These are phyloP conservation scores for Casuarius casuarius DNA, from an alignment of 2,113 vertebrate species.

Conservation along the genomic window DNA sequence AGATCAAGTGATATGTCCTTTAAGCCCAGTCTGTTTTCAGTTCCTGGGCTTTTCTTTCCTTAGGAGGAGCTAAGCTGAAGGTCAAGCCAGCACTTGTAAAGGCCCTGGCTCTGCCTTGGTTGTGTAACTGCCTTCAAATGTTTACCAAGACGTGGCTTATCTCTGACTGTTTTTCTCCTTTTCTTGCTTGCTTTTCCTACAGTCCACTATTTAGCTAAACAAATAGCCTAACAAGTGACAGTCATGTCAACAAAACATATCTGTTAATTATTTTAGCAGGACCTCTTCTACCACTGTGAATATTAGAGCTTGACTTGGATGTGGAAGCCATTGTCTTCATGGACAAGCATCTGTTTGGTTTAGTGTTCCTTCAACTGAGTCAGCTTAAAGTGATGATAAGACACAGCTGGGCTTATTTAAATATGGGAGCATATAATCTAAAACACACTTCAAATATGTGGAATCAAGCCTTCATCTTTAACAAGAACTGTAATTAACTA, in stretches of 20 bases:
- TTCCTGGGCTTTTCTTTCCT: constrained; percentile 2
- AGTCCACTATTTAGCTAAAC: constrained; percentile 12
- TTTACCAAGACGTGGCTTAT: constrained; percentile 35
- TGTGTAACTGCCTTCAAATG: constrained; percentile 5
- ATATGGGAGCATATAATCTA: background rate
- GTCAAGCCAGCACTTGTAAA: background rate
- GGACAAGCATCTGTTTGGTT: background rate
- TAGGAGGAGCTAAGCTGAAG: background rate
- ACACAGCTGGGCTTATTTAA: background rate
- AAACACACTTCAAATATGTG: background rate
- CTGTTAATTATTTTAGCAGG: constrained; percentile 49
- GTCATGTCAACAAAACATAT: background rate
- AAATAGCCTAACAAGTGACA: background rate
- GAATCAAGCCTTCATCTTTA: background rate
- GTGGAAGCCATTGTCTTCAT: background rate
- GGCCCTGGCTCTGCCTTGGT: background rate
- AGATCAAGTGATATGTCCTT: background rate
- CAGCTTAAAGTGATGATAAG: background rate
- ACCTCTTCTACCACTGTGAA: constrained; percentile 12
- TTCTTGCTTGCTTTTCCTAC: constrained; percentile 39
- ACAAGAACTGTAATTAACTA: background rate
- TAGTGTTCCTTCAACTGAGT: background rate
- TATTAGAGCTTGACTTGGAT: background rate
- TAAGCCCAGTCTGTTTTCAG: background rate
- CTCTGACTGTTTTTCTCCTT: background rate